Conservation (phyloP, 2,888 invertebrate species). For the Cantharis rustica region DNA sequence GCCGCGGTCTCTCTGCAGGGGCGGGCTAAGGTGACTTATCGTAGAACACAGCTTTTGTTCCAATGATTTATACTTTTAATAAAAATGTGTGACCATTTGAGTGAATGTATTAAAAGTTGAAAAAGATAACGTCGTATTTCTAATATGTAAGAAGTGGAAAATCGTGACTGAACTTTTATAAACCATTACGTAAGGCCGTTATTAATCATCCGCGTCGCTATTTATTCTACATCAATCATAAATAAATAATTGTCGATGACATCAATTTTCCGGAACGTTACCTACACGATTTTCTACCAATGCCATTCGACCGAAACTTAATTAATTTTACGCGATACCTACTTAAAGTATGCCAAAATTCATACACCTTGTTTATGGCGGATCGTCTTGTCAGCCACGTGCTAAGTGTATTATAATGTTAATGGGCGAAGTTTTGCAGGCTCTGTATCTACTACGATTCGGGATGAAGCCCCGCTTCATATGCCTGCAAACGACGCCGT, state of each 20-base stretch:
- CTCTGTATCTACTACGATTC: conserved; percentile 47
- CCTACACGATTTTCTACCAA: neutral
- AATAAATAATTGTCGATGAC: neutral
- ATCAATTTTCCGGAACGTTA: neutral
- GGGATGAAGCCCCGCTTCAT: conserved; percentile 50
- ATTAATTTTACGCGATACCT: conserved; percentile 11
- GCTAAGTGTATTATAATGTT: conserved; percentile 57
- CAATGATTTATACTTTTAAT: conserved; percentile 69
- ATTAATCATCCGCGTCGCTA: neutral
- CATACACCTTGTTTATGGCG: conserved; percentile 42
- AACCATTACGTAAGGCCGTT: neutral
- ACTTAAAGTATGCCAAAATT: conserved; percentile 29
- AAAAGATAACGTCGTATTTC: conserved; percentile 35
- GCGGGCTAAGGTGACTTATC: conserved; percentile 59
- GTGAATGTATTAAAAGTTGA: conserved; percentile 47
- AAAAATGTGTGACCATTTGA: conserved; percentile 65
- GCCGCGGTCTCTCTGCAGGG: conserved; percentile 52
- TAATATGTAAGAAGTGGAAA: conserved; percentile 33
- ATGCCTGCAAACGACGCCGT: conserved; percentile 58
- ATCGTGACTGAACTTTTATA: conserved; percentile 16
- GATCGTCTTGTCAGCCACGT: conserved; percentile 50
- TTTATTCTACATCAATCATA: neutral
- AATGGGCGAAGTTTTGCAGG: conserved; percentile 54
- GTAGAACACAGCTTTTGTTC: conserved; percentile 63
- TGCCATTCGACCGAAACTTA: neutral